Evolutionary conservation across 2,797 vertebrate species (phyloP).

Genomic region (Cyprinodon diabolis): DNA sequence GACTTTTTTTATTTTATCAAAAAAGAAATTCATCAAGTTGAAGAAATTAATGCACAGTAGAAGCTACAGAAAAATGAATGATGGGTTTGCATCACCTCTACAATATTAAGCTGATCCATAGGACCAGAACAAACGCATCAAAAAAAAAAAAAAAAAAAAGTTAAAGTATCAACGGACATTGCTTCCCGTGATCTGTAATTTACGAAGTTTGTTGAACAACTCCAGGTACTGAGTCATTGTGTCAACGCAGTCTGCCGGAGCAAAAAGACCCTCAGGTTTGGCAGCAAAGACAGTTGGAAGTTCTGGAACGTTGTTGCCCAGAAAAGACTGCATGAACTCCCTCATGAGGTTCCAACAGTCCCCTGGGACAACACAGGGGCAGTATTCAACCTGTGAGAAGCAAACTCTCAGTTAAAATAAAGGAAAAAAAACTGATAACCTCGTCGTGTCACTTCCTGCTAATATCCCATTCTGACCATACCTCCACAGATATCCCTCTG

Average conservation of each 20-base stretch:
- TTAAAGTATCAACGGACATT: constrained; percentile 83
- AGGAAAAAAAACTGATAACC: background rate
- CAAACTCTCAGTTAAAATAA: constrained; percentile 8
- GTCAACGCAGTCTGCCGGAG: constrained; percentile 85
- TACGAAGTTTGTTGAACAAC: constrained; percentile 96
- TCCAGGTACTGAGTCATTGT: constrained; percentile 98
- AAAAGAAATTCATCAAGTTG: constrained; percentile 18
- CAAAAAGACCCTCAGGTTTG: constrained; percentile 89
- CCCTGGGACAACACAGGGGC: constrained; percentile 92
- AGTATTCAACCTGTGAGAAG: constrained; percentile 90
- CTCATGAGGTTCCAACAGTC: constrained; percentile 97
- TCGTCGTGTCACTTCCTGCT: background rate
- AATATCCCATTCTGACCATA: constrained; percentile 56
- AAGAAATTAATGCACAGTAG: constrained; percentile 1
- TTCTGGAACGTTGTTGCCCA: constrained; percentile 86
- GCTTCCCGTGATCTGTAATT: constrained; percentile 89
- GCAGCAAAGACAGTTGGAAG: constrained; percentile 86
- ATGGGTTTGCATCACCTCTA: constrained; percentile 17
- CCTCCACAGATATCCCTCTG: constrained; percentile 95
- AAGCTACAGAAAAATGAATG: constrained; percentile 8
- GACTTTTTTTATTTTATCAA: constrained; percentile 37
- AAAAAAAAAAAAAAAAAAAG: constrained; percentile 7
- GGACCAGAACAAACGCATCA: constrained; percentile 41
- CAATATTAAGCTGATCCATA: constrained; percentile 29
- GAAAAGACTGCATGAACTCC: constrained; percentile 96